These are phyloP conservation scores for Arnoldichthys spilopterus DNA, from an alignment of 2,797 vertebrate genomes.

Conservation along the genomic window DNA sequence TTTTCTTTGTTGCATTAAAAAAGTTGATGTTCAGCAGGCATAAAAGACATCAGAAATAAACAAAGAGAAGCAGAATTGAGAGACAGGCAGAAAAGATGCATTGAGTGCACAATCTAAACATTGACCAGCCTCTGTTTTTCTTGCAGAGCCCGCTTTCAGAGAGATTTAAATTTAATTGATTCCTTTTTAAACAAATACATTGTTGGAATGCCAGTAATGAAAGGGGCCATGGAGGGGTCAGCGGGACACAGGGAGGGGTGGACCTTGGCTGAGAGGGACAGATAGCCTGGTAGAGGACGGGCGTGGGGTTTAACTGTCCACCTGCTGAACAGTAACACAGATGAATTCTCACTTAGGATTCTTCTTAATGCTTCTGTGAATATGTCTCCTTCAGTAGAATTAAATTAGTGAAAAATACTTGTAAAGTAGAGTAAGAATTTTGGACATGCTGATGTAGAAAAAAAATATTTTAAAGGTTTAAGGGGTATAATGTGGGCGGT, in stretches of 20 bases:
- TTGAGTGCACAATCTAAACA: conserved; percentile 64
- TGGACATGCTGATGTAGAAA: background rate
- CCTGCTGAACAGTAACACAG: conserved; percentile 16
- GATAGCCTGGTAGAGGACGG: conserved; percentile 58
- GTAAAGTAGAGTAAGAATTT: background rate
- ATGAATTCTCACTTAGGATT: background rate
- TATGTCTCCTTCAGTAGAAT: background rate
- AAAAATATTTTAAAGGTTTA: too few species aligned
- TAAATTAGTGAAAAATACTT: too few species aligned
- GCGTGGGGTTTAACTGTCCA: conserved; percentile 31
- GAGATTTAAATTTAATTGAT: conserved; percentile 82
- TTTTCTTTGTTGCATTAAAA: conserved; percentile 35
- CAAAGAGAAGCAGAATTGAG: conserved; percentile 17
- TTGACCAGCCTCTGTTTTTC: conserved; percentile 68
- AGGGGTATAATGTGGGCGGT: too few species aligned
- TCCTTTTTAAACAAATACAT: conserved; percentile 83
- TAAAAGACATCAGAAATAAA: conserved; percentile 7
- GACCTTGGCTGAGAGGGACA: conserved; percentile 66
- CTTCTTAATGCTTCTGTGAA: background rate
- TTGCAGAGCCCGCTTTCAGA: conserved; percentile 71
- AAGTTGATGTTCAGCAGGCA: background rate
- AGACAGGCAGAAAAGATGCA: conserved; percentile 48
- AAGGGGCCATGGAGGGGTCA: conserved; percentile 75
- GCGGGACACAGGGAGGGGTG: conserved; percentile 62
- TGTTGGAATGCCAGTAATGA: conserved; percentile 77